Conservation (phyloP, 2,888 invertebrate species). For the Lacanobia wlatinum region DNA sequence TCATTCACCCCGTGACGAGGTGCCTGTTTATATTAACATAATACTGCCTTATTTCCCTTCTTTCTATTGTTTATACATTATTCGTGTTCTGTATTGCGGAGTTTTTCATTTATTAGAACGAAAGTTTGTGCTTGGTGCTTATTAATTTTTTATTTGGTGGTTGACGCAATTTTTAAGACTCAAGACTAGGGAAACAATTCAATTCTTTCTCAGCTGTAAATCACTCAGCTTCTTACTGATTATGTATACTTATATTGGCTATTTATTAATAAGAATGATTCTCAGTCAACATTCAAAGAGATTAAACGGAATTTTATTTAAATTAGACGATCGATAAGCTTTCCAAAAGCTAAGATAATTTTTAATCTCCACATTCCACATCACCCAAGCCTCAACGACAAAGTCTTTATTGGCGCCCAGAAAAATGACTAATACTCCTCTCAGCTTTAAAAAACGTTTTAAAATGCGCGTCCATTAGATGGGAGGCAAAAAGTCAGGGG, state of each 20-base stretch:
- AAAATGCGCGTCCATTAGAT: conserved; percentile 59
- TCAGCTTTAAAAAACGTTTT: conserved; percentile 43
- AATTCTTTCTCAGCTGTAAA: background rate
- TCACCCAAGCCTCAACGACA: background rate
- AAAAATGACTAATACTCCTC: conserved; percentile 25
- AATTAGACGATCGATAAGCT: no score
- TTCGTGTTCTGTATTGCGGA: conserved; percentile 50
- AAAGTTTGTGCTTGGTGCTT: conserved; percentile 39
- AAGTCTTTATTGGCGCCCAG: conserved; percentile 5
- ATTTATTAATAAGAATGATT: background rate
- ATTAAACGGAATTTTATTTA: background rate
- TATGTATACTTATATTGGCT: background rate
- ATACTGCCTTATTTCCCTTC: conserved; percentile 71
- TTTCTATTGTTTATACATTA: conserved; percentile 70
- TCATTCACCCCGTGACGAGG: conserved; percentile 69
- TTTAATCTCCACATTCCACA: background rate
- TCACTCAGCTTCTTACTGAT: no score
- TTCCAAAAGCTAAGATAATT: background rate
- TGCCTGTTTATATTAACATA: conserved; percentile 76
- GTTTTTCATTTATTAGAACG: conserved; percentile 55
- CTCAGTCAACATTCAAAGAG: background rate
- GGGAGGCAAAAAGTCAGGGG: conserved; percentile 54
- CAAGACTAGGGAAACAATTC: background rate
- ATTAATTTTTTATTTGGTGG: conserved; percentile 39
- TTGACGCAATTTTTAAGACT: conserved; percentile 14